Percentiles rank a stretch among this genome's conserved stretches.
Conservation (phyloP, 2,113 vertebrate genomes). For the Chinchilla lanigera region DNA sequence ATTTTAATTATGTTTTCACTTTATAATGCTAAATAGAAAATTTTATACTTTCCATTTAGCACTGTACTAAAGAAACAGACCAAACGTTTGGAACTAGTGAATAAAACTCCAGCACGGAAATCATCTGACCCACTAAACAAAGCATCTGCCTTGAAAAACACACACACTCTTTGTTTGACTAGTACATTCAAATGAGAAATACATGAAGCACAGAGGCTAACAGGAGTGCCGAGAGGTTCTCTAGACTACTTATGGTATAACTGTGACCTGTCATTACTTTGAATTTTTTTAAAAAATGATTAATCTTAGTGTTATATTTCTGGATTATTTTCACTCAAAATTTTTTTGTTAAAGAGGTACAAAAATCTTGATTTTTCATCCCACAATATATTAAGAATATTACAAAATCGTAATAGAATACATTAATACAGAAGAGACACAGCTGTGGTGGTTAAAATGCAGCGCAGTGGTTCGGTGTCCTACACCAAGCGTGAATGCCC, state of each 20-base stretch:
- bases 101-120: slow-evolving; percentile 49
- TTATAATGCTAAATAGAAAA: slow-evolving; percentile 30
- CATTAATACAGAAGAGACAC: not conserved
- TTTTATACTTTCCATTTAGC: slow-evolving; percentile 30
- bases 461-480: not conserved
- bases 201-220: slow-evolving; percentile 41
- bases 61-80: not conserved
- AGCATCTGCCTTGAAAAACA: slow-evolving; percentile 47
- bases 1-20: slow-evolving; percentile 40
- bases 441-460: no score
- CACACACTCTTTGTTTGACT: slow-evolving; percentile 46
- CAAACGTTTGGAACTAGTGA: slow-evolving; percentile 35
- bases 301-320: slow-evolving; percentile 51
- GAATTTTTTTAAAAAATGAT: slow-evolving; percentile 50
- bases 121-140: slow-evolving; percentile 49
- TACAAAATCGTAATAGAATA: not conserved
- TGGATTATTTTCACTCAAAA: slow-evolving; percentile 39
- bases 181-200: slow-evolving; percentile 27
- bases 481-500: not conserved
- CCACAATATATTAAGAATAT: not conserved
- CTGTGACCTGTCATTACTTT: slow-evolving; percentile 25
- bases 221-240: slow-evolving; percentile 37
- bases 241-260: slow-evolving; percentile 34
- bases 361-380: not conserved
- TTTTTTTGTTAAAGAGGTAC: slow-evolving; percentile 46